phyloP scores from a whole-genome alignment of 2,113 vertebrate genomes.

The Pelobates fuscus region DNA sequence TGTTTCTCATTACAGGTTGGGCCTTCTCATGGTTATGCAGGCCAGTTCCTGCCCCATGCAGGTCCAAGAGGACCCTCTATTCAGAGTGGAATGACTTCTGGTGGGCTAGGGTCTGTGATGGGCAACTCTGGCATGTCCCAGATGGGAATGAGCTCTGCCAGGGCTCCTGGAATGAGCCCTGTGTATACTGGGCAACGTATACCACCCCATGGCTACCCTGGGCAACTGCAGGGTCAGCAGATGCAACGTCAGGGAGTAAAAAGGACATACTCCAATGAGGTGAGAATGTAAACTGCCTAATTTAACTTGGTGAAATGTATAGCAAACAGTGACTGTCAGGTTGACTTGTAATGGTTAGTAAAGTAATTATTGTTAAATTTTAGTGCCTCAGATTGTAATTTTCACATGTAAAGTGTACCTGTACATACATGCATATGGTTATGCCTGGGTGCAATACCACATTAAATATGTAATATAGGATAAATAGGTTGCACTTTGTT shows the following conservation, averaged over 20 bases:
- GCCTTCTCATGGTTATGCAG: conserved; percentile 81
- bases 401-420: no score
- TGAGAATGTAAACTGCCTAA: no score
- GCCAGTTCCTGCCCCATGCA: conserved; percentile 85
- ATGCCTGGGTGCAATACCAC: no score
- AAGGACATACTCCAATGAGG: conserved; percentile 81
- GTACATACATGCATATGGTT: no score
- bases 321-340: no score
- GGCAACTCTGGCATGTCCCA: conserved; percentile 70
- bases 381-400: no score
- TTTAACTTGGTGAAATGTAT: no score
- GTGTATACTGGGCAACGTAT: conserved; percentile 81
- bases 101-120: conserved; percentile 64
- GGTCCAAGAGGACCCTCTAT: conserved; percentile 77
- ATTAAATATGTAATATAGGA: no score
- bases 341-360: no score
- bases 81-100: conserved; percentile 60
- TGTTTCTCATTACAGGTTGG: conserved; percentile 73
- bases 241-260: conserved; percentile 83
- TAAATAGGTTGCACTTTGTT: no score
- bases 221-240: conserved; percentile 69
- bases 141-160: conserved; percentile 74
- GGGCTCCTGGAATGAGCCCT: conserved; percentile 65
- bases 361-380: no score
- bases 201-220: conserved; percentile 80